Conservation (phyloP, 2,113 vertebrate genomes). For the Plecotus auritus region DNA sequence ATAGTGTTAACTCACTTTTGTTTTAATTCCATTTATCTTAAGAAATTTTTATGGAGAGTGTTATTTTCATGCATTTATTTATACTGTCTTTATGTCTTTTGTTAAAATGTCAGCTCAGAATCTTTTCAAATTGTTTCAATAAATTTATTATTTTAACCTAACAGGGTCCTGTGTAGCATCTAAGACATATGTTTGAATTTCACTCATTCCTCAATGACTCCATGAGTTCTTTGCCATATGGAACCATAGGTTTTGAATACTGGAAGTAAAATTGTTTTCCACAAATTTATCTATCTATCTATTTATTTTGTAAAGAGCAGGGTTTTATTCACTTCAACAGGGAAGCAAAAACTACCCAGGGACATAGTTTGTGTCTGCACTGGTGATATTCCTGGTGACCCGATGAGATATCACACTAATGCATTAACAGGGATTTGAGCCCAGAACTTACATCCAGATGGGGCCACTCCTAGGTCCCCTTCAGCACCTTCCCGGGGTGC, state of each 20-base stretch:
- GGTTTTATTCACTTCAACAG: conserved; percentile 60
- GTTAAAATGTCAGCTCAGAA: not conserved
- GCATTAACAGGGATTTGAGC: not conserved
- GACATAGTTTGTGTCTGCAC: not conserved
- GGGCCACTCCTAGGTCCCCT: not conserved
- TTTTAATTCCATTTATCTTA: too few relatives aligned
- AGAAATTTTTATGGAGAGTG: too few relatives aligned
- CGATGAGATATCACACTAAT: not conserved
- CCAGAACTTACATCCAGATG: not conserved
- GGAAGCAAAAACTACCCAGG: conserved; percentile 19
- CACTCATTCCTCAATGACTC: not conserved
- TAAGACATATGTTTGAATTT: not conserved
- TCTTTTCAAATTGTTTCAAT: not conserved
- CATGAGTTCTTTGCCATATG: not conserved
- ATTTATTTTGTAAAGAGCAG: not conserved
- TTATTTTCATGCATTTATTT: too few relatives aligned
- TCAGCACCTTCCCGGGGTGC: too few relatives aligned
- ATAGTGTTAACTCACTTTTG: too few relatives aligned
- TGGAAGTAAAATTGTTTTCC: not conserved
- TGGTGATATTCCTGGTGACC: not conserved
- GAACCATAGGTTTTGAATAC: not conserved
- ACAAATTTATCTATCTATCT: not conserved
- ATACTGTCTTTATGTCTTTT: not conserved
- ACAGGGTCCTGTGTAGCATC: not conserved
- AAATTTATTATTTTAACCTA: not conserved